Conservation (phyloP, 2,113 vertebrate species). For the Zosterops pallidus region DNA sequence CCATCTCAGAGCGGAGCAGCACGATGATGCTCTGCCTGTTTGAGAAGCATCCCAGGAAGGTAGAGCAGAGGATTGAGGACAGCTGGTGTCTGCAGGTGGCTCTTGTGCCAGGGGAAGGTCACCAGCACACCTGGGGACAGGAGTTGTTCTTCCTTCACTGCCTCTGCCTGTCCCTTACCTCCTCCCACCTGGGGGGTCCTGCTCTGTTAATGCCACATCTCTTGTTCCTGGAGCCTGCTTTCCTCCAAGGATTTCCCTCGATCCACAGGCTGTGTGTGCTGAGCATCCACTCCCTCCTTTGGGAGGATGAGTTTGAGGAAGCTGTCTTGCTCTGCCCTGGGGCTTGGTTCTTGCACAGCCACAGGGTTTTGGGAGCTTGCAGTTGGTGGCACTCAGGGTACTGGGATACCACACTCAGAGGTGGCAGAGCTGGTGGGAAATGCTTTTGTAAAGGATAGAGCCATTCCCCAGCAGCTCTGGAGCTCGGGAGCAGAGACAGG, state of each 20-base stretch:
- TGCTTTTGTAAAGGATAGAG: not conserved
- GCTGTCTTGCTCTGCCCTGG: not conserved
- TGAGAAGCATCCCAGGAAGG: not conserved
- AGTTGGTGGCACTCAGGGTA: not conserved
- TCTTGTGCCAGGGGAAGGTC: not conserved
- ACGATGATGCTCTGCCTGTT: not conserved
- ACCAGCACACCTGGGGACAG: accelerated
- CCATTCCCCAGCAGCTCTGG: not conserved
- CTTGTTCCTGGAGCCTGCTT: not conserved
- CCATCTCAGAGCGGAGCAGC: accelerated
- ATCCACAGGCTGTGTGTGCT: not conserved
- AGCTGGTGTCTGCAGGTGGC: not conserved
- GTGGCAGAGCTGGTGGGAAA: not conserved
- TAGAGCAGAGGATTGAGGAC: not conserved
- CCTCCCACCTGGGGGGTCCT: accelerated
- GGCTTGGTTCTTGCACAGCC: not conserved
- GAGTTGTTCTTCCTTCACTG: not conserved
- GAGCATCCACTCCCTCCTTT: not conserved
- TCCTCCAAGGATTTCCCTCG: not conserved
- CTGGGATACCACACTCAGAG: accelerated
- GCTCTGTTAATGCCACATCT: accelerated
- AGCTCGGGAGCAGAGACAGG: not conserved
- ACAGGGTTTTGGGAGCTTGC: not conserved
- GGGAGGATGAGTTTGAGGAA: not conserved
- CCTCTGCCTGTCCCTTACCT: not conserved